Conservation (phyloP, 2,113 vertebrate species). For the Psephotus haematonotus region DNA sequence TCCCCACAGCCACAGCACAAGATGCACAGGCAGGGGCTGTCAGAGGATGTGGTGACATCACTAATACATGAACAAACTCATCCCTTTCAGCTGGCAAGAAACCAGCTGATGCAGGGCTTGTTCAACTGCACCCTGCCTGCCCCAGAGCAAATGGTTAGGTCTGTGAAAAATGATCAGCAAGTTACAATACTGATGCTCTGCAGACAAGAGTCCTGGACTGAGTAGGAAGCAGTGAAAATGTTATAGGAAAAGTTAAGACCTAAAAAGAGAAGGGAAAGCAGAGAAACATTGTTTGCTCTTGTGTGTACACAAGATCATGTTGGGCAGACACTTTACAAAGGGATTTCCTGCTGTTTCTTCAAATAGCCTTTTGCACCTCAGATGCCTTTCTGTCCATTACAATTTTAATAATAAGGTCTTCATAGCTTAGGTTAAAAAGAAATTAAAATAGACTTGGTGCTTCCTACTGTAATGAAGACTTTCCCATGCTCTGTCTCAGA, state of each 20-base stretch:
- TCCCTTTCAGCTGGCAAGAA: neutral
- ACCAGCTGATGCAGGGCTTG: neutral
- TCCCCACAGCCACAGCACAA: neutral
- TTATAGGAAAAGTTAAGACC: neutral
- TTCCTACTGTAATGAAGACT: neutral
- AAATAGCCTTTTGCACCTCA: neutral
- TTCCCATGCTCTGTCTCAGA: neutral
- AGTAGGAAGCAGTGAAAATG: neutral
- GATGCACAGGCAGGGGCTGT: neutral
- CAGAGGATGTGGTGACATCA: conserved; percentile 1
- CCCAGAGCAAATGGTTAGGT: neutral
- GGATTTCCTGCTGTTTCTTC: neutral
- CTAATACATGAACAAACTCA: neutral
- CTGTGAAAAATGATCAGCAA: neutral
- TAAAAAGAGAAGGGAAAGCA: neutral
- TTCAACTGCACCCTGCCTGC: neutral
- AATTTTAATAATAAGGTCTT: neutral
- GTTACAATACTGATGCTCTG: neutral
- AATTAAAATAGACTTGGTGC: neutral
- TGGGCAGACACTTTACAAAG: neutral
- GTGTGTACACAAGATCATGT: neutral
- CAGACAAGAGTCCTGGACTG: neutral
- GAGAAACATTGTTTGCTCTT: neutral
- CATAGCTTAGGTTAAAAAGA: neutral
- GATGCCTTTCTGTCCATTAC: neutral